Percentiles rank a stretch among this genome's conserved stretches.
Evolutionary conservation across 2,113 vertebrate genomes (phyloP).

Genomic region (Larimichthys crocea): DNA sequence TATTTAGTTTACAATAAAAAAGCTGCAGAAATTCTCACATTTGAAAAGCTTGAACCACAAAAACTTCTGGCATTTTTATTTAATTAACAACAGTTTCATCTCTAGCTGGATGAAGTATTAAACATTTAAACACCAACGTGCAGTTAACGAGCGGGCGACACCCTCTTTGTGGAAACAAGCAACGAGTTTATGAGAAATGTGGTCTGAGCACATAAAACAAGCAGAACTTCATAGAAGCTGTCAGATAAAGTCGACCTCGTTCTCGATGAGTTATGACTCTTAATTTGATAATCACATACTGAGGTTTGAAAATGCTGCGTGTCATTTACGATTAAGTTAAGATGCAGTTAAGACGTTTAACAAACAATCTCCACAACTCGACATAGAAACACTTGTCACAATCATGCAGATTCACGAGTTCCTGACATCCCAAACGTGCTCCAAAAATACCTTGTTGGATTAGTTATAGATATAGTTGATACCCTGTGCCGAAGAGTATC

Average conservation of each 20-base stretch:
- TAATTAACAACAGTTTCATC: no score
- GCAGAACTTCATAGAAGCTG: not conserved
- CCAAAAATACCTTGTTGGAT: not conserved
- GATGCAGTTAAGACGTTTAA: conserved; percentile 7
- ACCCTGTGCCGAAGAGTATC: no score
- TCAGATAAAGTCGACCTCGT: not conserved
- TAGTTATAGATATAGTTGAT: no score
- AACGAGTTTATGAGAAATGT: not conserved
- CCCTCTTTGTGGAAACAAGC: conserved; percentile 1
- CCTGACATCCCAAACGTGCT: not conserved
- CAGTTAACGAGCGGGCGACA: not conserved
- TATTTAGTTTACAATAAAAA: no score
- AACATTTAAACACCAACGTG: no score
- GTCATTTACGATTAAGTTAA: not conserved
- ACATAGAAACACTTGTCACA: not conserved
- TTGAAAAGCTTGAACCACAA: no score
- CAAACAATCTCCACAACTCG: not conserved
- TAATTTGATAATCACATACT: not conserved
- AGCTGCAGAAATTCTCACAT: no score
- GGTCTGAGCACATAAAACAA: not conserved
- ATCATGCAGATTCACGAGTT: not conserved
- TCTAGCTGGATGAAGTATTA: no score
- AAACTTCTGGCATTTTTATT: no score
- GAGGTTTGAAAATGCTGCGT: not conserved
- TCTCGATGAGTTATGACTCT: not conserved